Percentiles rank a stretch among this genome's conserved stretches.
phyloP scores from a whole-genome alignment of 2,888 invertebrate genomes.

The Urechis unicinctus region DNA sequence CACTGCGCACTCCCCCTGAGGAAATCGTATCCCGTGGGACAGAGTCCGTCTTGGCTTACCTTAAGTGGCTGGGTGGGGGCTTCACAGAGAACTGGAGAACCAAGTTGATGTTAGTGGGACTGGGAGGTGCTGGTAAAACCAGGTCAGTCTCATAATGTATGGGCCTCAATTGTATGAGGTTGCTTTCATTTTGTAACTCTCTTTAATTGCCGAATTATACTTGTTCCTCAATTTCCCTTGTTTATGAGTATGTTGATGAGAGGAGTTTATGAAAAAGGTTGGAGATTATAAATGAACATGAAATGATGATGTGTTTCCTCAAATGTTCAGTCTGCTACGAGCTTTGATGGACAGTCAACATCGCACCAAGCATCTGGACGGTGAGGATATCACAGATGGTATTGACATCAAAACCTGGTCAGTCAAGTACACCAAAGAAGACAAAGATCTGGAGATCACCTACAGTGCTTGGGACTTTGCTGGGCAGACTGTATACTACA shows the following conservation, averaged over 20 bases:
- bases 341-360: too few species aligned
- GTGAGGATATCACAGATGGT: slow-evolving; percentile 20
- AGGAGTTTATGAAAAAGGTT: too few species aligned
- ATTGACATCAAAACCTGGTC: slow-evolving; percentile 47
- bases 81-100: slow-evolving; percentile 42
- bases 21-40: slow-evolving; percentile 42
- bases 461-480: slow-evolving; percentile 45
- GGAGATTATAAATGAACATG: too few species aligned
- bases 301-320: too few species aligned
- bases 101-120: slow-evolving; percentile 50
- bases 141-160: slow-evolving; percentile 26
- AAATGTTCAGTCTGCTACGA: too few species aligned
- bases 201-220: too few species aligned
- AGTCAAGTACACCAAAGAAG: too few species aligned
- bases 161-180: too few species aligned
- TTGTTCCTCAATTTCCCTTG: too few species aligned
- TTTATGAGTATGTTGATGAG: too few species aligned
- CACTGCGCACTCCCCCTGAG: slow-evolving; percentile 42
- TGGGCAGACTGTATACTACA: slow-evolving; percentile 48
- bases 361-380: too few species aligned
- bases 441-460: slow-evolving; percentile 15
- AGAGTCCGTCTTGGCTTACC: slow-evolving; percentile 36
- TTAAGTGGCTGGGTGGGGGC: slow-evolving; percentile 39
- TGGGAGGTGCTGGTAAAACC: slow-evolving; percentile 51
- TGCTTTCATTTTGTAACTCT: too few species aligned